phyloP scores from a whole-genome alignment of 2,888 invertebrate genomes.

The Bursaphelenchus okinawaensis region DNA sequence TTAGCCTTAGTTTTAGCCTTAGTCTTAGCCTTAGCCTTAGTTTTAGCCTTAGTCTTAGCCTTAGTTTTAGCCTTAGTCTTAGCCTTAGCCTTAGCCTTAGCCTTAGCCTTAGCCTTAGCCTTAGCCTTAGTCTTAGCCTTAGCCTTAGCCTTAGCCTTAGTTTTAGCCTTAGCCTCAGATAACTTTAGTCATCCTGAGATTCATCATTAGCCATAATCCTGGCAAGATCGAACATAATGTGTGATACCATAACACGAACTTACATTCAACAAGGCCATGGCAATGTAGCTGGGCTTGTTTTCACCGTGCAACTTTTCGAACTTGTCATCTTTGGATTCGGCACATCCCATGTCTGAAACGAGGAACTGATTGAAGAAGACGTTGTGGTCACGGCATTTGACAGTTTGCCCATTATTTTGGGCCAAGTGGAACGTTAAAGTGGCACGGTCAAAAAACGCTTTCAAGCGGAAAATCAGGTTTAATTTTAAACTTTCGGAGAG shows the following conservation, averaged over 20 bases:
- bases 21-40: too few species aligned
- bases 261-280: slow-evolving; percentile 25
- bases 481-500: neutral
- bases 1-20: too few species aligned
- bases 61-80: too few species aligned
- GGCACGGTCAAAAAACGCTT: neutral
- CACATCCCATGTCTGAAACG: slow-evolving; percentile 15
- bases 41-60: too few species aligned
- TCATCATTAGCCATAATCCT: too few species aligned
- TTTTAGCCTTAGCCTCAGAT: too few species aligned
- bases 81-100: too few species aligned
- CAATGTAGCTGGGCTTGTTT: slow-evolving; percentile 15
- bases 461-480: neutral
- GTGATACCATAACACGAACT: slow-evolving; percentile 8
- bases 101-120: too few species aligned
- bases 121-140: too few species aligned
- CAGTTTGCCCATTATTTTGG: neutral
- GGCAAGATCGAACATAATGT: too few species aligned
- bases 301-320: slow-evolving; percentile 5
- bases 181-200: too few species aligned
- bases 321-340: slow-evolving; percentile 19
- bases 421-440: neutral
- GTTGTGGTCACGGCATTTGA: neutral
- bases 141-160: too few species aligned
- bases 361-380: neutral